Percentiles rank a stretch among this genome's conserved stretches.
phyloP scores from a whole-genome alignment of 2,113 vertebrate genomes.

The Cygnus buccinator region DNA sequence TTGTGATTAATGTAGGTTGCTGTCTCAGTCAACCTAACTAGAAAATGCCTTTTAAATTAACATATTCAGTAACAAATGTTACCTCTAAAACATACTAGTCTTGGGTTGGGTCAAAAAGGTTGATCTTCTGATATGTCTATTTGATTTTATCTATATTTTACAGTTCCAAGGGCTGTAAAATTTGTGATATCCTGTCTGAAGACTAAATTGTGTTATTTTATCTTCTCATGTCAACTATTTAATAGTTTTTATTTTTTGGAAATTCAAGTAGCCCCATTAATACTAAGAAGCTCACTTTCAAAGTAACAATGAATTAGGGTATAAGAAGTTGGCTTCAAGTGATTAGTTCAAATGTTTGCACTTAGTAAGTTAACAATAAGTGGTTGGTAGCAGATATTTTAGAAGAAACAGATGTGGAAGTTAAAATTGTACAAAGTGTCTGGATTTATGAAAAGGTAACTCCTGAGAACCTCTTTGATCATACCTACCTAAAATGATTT shows the following conservation, averaged over 20 bases:
- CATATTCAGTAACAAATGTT: background rate
- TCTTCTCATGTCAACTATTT: background rate
- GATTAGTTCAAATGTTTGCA: background rate
- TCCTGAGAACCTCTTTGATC: background rate
- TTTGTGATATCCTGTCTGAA: background rate
- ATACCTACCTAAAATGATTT: background rate
- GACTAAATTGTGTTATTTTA: background rate
- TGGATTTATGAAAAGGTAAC: background rate
- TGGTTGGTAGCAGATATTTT: background rate
- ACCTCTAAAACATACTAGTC: background rate
- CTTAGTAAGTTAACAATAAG: background rate
- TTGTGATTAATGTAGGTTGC: background rate
- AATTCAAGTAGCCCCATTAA: background rate
- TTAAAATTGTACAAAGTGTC: background rate
- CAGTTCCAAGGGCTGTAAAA: background rate
- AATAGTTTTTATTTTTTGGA: background rate
- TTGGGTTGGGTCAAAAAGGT: background rate
- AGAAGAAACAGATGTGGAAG: conserved; percentile 1
- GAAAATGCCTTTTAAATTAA: background rate
- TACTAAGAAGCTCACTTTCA: background rate
- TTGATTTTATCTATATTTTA: background rate
- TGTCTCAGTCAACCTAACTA: background rate
- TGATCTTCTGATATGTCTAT: rapidly evolving
- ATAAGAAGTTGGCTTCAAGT: background rate
- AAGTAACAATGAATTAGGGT: background rate